Evolutionary conservation across 92 coral and sea anemone genomes (phyloP), one percentile per base, ranked within the genome.

Genomic region (Phymanthus crucifer): DNA sequence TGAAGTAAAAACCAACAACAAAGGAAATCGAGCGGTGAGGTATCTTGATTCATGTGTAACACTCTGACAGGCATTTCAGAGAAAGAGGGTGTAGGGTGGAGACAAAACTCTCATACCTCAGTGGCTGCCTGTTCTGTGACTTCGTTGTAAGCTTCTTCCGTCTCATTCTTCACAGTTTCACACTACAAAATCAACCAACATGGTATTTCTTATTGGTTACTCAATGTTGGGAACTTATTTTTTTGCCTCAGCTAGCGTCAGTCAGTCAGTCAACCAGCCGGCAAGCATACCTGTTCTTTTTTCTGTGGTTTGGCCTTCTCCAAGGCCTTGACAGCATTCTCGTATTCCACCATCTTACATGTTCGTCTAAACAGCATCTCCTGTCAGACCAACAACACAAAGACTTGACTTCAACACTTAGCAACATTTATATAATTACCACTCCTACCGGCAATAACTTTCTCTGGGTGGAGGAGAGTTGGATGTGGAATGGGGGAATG

Each of bases 271-370:
- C 33, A 0, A 9, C 0, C 19, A 17, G 2, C 58, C 19, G 43
- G 0, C 29, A 21, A 33, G 19, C 32, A 45, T 78, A 92, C 98
- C 86, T 83, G 91, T 66, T 93, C 91, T 72, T 90, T 88, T 74
- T 95, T 95, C 83, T 95, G 93, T 35, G 99, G 99, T 69, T 95
- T 95, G 37, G 99, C 98, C 80, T 95, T 93, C 70, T 93, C 96
- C 36, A 91, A 70, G 2, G 99, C 96, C 73, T 95, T 93, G 72
- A 80, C 85, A 16, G 99, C 93, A 83, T 91, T 95, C 74, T 95
- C 98, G 71, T 93, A 91, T 66, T 93, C 97, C 9, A 95, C 98
- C 75, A 95, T 84, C 83, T 91, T 93, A 72, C 94, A 94, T 6
- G 98, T 95, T 37, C 99, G 87, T 70, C 94, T 87, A 72, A 90